Conservation (phyloP, 2,888 invertebrate species). For the Volucella inflata region DNA sequence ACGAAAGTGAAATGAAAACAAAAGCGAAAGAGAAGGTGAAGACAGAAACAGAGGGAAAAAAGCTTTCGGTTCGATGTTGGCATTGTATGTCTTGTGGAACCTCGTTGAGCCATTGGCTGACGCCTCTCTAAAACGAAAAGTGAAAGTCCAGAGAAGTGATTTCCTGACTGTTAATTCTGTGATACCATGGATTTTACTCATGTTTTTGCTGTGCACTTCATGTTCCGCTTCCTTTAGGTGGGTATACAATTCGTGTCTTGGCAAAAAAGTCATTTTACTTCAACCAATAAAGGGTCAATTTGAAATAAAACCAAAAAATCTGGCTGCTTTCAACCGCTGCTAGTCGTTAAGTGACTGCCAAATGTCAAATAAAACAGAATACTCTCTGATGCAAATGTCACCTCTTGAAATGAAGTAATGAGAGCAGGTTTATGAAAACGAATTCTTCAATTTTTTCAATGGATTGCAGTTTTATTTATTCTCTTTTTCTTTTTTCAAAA, state of each 20-base stretch:
- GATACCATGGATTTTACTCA: constrained; percentile 28
- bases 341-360: background rate
- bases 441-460: too few relatives aligned
- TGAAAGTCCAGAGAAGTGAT: constrained; percentile 62
- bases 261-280: constrained; percentile 27
- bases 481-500: too few relatives aligned
- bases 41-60: background rate
- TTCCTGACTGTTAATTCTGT: constrained; percentile 69
- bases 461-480: too few relatives aligned
- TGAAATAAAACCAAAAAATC: background rate
- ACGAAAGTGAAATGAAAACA: constrained; percentile 21
- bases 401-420: too few relatives aligned
- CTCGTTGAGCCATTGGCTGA: constrained; percentile 6
- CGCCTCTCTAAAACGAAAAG: constrained; percentile 47
- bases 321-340: background rate
- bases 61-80: constrained; percentile 54
- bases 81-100: constrained; percentile 17
- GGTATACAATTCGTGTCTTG: constrained; percentile 47
- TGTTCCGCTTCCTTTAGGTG: constrained; percentile 44
- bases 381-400: too few relatives aligned
- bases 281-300: constrained; percentile 14
- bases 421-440: too few relatives aligned
- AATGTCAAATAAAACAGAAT: background rate
- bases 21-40: constrained; percentile 24
- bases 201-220: constrained; percentile 28